These are phyloP conservation scores for Caenorhabditis elegans DNA, from an alignment of 1,140 invertebrate species.

Conservation along the genomic window DNA sequence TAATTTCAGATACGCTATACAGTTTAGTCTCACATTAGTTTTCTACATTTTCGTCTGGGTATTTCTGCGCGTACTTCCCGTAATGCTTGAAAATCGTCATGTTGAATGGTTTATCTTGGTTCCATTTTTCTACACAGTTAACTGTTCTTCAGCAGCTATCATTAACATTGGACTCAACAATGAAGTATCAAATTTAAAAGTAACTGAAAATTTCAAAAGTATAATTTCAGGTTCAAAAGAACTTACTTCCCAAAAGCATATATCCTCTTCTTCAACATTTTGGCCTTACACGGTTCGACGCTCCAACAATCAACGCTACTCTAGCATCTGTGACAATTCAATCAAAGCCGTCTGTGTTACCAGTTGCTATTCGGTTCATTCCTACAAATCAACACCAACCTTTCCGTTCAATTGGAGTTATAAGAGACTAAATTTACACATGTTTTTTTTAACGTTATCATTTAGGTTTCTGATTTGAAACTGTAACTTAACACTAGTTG, in stretches of 20 bases:
- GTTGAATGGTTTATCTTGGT: background rate
- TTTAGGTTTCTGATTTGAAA: too few relatives aligned
- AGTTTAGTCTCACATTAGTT: background rate
- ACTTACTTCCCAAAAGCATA: background rate
- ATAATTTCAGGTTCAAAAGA: background rate
- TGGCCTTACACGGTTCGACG: background rate
- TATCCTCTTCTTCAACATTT: background rate
- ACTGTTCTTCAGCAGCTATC: background rate
- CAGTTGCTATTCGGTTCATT: background rate
- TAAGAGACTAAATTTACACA: too few relatives aligned
- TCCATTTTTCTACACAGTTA: background rate
- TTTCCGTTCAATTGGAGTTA: background rate
- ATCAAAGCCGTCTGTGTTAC: background rate
- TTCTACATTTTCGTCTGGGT: background rate
- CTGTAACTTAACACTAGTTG: too few relatives aligned
- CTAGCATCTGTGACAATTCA: background rate
- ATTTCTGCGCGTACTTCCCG: background rate
- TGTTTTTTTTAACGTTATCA: too few relatives aligned
- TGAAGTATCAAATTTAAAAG: background rate
- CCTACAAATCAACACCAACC: background rate
- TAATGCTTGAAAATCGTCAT: background rate
- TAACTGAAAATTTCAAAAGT: background rate
- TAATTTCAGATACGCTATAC: background rate
- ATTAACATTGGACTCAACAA: background rate
- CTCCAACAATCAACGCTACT: background rate